Base-by-base conservation (phyloP, 2,888 invertebrate genomes). In the Herminia tarsipennalis region DNA sequence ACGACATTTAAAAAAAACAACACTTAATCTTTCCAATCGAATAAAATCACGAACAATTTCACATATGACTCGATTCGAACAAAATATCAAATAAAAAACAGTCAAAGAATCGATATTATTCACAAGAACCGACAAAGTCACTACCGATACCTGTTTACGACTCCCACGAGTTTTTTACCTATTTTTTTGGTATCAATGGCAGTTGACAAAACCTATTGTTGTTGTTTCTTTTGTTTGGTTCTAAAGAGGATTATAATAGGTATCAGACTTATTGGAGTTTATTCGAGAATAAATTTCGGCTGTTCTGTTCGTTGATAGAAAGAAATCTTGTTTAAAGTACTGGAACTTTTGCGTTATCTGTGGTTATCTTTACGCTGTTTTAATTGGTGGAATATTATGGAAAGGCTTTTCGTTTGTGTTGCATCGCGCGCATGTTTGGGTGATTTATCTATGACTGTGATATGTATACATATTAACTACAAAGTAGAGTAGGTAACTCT, bases 221-320 rank as follows among this genome's bases (percentile, higher is more conserved):
- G 53, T 47, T 60, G 33, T 45, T 66, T 39, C 71, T 73, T 80
- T 80, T 81, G 75, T 83, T 64, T 70, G 65, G 43, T 68, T 65
- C 72, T 57, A 75, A 82, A 82, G 84, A 81, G 84, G 83, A 83
- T 87, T 84, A 82, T 65, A 66, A 69, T 70, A 66, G 70, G 70
- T 70, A 78, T 42, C 21, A 27, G 35, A 22, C 27, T 29, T 29
- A 35, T 81, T 80, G 78, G 78, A 70, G 72, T 56, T 70, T 69
- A 65, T 66, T 74, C 64, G 55, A 50, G 62, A 61, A 63, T 64
- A 78, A 73, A 73, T 68, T 57, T 73, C 56, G 51, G 63, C 58
- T 20, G 20, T 76, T 68, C 65, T 60, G 61, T 72, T 69, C 59
- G 20, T 39, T 62, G 47, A 52, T 39, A 44, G 45, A 39, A 42